Evolutionary conservation across 2,797 vertebrate species (phyloP), one percentile per base, ranked within the genome.

Genomic region (Galaxias olidus): DNA sequence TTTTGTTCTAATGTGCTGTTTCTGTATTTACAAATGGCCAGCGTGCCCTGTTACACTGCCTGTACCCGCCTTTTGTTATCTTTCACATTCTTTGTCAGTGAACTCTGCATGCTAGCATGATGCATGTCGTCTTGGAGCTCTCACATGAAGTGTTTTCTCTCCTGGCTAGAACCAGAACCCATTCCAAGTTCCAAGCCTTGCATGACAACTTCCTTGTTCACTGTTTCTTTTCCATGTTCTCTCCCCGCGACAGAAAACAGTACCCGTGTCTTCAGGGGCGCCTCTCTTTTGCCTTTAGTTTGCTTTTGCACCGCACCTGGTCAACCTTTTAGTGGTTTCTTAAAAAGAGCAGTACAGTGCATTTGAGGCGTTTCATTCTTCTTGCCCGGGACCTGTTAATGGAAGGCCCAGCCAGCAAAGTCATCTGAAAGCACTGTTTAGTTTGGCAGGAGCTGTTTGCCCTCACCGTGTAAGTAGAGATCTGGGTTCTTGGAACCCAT

Each of bases 361-460:
- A 12, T 17, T 13, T 59, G 11, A 42, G 44, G 42, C 51, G 18
- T 10, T 18, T 4, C 10, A 11, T 18, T 54, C 13, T 14, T 54
- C 13, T 14, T 54, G 20, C n/a, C 42, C 20, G 19, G 30, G 45
- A n/a, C 52, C 46, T 43, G 54, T 50, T 50, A 66, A 59, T 66
- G 56, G 17, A 15, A 19, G 40, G 40, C 19, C 65, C 56, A 59
- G 65, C 59, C 8, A 59, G 65, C 18, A 52, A 48, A 44, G 10
- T 56, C 53, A 47, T 50, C 51, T 17, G 8, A 47, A 55, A 14
- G 46, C 3, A 10, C 43, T 46, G 56, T 66, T 66, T 66, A 59
- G 48, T 45, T 59, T 52, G 57, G 65, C 56, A 19, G 9, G 18
- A 40, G 11, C 17, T 45, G 49, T 59, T 20, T 46, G 65, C 42